Evolutionary conservation across 2,113 vertebrate genomes (phyloP).

Genomic region (Tetrao urogallus): DNA sequence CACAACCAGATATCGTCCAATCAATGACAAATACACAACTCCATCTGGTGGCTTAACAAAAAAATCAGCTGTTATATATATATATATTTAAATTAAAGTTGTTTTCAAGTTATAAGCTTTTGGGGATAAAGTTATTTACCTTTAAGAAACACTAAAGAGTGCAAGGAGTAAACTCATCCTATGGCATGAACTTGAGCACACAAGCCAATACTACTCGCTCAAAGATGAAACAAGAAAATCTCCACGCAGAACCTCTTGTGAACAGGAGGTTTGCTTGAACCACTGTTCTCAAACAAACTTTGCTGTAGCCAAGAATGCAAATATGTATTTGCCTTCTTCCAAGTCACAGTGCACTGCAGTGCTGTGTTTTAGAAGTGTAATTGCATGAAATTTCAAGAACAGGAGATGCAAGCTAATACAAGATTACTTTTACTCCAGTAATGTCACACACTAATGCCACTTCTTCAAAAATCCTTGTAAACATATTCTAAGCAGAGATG

Average conservation of each 20-base stretch:
- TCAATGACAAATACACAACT: slow-evolving; percentile 1
- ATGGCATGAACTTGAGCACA: neutral
- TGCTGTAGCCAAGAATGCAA: neutral
- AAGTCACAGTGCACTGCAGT: neutral
- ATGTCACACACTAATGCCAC: neutral
- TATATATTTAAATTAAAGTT: too few species aligned
- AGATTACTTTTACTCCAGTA: neutral
- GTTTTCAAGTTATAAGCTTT: neutral
- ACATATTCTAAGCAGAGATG: neutral
- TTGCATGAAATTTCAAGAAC: neutral
- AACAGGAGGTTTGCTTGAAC: neutral
- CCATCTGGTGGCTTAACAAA: slow-evolving; percentile 18
- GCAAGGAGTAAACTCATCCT: neutral
- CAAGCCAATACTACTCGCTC: neutral
- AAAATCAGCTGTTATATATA: too few species aligned
- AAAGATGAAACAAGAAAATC: neutral
- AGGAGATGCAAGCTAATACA: neutral
- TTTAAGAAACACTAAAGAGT: neutral
- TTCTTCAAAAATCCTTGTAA: neutral
- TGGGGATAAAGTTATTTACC: neutral
- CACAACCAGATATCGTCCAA: neutral
- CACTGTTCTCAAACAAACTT: neutral
- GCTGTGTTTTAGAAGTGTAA: neutral
- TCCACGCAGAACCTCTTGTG: neutral
- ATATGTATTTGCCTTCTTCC: neutral